Base-by-base conservation (phyloP, 2,797 vertebrate genomes). In the Malurus leucopterus region DNA sequence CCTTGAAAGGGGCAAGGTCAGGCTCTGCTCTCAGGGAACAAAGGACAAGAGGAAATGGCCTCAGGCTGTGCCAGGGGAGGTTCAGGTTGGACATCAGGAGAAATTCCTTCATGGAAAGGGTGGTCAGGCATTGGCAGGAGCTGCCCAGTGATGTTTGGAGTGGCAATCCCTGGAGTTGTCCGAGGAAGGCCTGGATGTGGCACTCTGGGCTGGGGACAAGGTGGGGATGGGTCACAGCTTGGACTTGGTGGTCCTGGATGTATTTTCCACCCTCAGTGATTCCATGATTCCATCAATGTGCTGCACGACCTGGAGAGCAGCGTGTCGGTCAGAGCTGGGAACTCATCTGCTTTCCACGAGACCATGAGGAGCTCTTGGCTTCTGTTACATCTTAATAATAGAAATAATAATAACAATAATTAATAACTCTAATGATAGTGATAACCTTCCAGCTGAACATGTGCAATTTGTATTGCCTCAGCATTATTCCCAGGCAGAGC, bases 381-480 rank as follows among this genome's bases (percentile, higher is more conserved):
- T 61, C 72, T 89, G 62, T 84, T 83, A 57, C 38, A 6, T 81
- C 78, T 76, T 85, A 81, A 94, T 94, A 95, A 95, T 89, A 93
- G 89, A 94, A 95, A 89, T 82, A 93, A 93, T 95, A 94, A 94
- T 90, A 95, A 90, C 84, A 93, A 88, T 94, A 92, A 95, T 94
- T 95, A 94, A 95, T 95, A 94, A 93, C 89, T 70, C 34, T 95
- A 93, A 94, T 94, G 93, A 93, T 74, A 93, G 75, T 85, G 90
- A 86, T 95, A 88, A 93, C 92, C 93, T 94, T 93, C 94, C 91
- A 90, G 95, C 85, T 89, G 94, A 95, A 93, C 94, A 91, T 87
- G 84, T 95, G 95, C 75, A 61, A 90, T 95, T 93, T 95, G 93
- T 94, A 93, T 93, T 83, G 90, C 94, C 94, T 93, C 95, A 92